Conservation (phyloP, 2,888 invertebrate genomes). For the Lycophotia porphyrea region DNA sequence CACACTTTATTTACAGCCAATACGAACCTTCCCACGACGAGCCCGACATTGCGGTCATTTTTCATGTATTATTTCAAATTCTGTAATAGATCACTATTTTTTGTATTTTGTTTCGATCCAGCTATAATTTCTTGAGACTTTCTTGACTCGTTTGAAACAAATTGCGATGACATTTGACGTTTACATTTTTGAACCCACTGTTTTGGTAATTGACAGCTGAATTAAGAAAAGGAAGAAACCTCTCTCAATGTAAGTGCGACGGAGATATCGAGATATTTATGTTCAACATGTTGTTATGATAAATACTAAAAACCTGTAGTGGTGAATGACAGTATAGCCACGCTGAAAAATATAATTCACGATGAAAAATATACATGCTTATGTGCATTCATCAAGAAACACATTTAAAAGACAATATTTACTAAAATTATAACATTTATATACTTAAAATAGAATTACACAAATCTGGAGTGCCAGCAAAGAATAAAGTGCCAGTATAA, state of each 20-base stretch:
- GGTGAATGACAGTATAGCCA: background rate
- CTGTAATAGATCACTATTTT: constrained; percentile 8
- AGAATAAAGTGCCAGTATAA: background rate
- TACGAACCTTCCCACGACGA: constrained; percentile 83
- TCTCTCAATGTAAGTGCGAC: background rate
- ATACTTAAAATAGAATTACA: background rate
- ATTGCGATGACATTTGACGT: constrained; percentile 42
- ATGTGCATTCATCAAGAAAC: background rate
- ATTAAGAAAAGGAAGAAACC: constrained; percentile 11
- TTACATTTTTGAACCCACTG: constrained; percentile 17
- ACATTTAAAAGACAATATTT: no score
- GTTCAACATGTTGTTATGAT: constrained; percentile 4
- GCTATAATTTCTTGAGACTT: constrained; percentile 41
- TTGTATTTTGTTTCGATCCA: constrained; percentile 18
- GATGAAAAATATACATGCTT: background rate
- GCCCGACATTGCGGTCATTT: constrained; percentile 75
- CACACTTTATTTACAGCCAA: constrained; percentile 22
- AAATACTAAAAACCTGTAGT: background rate
- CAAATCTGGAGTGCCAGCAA: background rate
- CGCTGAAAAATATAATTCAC: background rate
- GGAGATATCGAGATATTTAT: constrained; percentile 21
- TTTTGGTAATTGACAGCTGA: constrained; percentile 29
- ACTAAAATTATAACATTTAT: background rate
- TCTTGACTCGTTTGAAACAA: constrained; percentile 38
- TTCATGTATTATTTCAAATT: constrained; percentile 32